phyloP scores from a whole-genome alignment of 2,888 invertebrate genomes.

The Lepidochrysops patricia region DNA sequence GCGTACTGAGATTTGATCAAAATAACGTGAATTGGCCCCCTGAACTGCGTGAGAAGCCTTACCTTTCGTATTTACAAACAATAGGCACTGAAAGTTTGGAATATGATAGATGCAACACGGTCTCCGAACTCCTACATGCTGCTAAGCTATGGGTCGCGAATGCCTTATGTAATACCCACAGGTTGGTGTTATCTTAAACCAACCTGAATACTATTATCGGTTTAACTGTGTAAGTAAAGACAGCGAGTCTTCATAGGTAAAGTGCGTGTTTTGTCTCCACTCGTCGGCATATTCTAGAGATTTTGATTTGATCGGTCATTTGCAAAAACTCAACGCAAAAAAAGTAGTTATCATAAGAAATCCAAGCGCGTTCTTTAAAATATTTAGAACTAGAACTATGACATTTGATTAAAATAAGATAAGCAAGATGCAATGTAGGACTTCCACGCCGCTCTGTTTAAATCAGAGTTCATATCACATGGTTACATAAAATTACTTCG shows the following conservation, averaged over 20 bases:
- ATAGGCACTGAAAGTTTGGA: constrained; percentile 59
- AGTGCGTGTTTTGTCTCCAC: too few species aligned
- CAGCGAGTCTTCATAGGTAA: too few species aligned
- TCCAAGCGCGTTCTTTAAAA: too few species aligned
- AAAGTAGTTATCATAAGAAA: too few species aligned
- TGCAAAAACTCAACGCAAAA: too few species aligned
- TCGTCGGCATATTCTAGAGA: too few species aligned
- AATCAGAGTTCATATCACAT: not conserved
- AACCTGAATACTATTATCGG: not conserved
- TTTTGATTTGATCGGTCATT: too few species aligned
- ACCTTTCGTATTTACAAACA: constrained; percentile 50
- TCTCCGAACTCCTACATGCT: constrained; percentile 30
- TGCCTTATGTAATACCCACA: constrained; percentile 45
- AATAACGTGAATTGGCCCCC: not conserved
- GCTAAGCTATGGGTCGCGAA: constrained; percentile 51
- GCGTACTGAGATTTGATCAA: too few species aligned
- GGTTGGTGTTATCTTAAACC: not conserved
- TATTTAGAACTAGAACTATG: not conserved
- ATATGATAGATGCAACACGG: constrained; percentile 32
- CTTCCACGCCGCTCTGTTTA: not conserved
- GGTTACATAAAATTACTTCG: not conserved
- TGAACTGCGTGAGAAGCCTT: constrained; percentile 27
- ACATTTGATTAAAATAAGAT: not conserved
- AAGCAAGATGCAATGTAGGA: not conserved
- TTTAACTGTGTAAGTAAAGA: too few species aligned